Conservation (phyloP, 2,797 vertebrate species). For the Nyctalus aviator region DNA sequence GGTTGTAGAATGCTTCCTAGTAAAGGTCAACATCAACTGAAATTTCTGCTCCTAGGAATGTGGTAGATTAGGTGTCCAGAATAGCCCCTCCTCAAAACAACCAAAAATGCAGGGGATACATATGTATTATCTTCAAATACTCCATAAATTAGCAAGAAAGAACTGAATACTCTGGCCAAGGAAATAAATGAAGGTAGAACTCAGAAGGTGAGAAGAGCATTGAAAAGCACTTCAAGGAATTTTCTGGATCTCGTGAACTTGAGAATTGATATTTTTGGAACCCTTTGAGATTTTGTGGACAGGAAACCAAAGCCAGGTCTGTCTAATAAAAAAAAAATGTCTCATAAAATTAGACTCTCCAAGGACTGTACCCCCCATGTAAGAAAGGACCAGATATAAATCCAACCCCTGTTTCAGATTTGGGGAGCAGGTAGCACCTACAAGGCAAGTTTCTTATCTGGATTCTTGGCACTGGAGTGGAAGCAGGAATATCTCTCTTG, state of each 20-base stretch:
- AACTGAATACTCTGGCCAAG: not conserved
- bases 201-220: not conserved
- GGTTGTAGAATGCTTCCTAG: not conserved
- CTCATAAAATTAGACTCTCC: not conserved
- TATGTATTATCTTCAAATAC: not conserved
- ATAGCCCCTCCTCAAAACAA: not conserved
- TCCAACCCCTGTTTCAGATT: not conserved
- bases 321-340: not conserved
- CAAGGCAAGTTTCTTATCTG: not conserved
- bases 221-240: not conserved
- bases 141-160: not conserved
- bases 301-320: not conserved
- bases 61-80: not conserved
- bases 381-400: conserved; percentile 23
- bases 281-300: not conserved
- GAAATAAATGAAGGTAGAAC: not conserved
- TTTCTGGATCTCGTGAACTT: conserved; percentile 5
- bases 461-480: not conserved
- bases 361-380: not conserved
- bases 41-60: not conserved
- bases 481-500: not conserved
- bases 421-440: not conserved
- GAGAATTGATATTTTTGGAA: not conserved
- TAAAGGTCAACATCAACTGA: not conserved
- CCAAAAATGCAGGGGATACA: not conserved